These are phyloP conservation scores for Enteromius trimaculatus DNA, from an alignment of 2,797 vertebrate species.

Conservation along the genomic window DNA sequence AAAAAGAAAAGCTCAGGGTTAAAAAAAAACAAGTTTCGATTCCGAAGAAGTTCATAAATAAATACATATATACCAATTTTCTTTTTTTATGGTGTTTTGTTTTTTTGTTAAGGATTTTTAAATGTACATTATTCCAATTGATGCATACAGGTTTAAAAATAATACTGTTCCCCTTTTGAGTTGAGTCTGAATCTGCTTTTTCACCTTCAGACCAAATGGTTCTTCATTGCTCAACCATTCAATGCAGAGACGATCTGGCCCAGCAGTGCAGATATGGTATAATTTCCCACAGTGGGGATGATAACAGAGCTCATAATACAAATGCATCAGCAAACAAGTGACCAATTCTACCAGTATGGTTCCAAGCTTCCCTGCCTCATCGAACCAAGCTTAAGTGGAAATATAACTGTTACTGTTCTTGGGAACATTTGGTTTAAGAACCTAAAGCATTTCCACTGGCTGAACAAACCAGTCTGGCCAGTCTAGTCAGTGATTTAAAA, in stretches of 20 bases:
- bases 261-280: not conserved
- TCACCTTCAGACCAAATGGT: not conserved
- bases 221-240: not conserved
- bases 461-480: not conserved
- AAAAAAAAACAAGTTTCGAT: not conserved
- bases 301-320: conserved; percentile 1
- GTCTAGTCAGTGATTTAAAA: not conserved
- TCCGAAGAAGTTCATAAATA: not conserved
- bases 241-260: not conserved
- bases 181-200: not conserved
- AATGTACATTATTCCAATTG: not conserved
- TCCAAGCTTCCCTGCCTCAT: not conserved
- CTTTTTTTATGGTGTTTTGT: not conserved
- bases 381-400: not conserved
- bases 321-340: not conserved
- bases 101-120: not conserved
- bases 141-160: not conserved
- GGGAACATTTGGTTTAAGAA: not conserved
- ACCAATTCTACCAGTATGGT: not conserved
- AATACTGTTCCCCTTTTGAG: not conserved
- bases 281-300: not conserved
- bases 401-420: not conserved
- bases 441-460: not conserved
- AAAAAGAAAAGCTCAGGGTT: conserved; percentile 22
- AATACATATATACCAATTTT: not conserved